Base-by-base conservation (phyloP, 2,113 vertebrate genomes). In the Eubucco bourcierii region DNA sequence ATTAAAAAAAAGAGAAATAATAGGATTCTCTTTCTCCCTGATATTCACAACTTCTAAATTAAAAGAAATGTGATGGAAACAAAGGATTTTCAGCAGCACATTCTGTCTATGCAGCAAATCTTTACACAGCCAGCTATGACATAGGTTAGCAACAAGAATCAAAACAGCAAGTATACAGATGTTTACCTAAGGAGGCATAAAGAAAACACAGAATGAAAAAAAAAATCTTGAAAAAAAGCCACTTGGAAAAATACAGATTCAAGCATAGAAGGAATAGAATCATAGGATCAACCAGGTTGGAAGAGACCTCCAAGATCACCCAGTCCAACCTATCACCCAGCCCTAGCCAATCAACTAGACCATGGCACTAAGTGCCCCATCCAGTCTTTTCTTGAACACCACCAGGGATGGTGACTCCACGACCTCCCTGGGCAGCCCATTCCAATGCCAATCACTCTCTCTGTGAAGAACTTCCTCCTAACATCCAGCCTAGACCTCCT, bases 91-190 rank as follows among this genome's bases (percentile, higher is more conserved):
- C 66, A 78, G 41, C 31, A 80, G 23, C 15, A 56, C n/a, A 41
- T 3, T 5, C 6, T 1, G 1, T 71, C 55, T 56, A 58, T 0
- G 0, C 10, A 33, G 24, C n/a, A 86, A 90, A 64, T 44, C 12
- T 33, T 60, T 64, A 47, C 50, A 11, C 21, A 64, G 44, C 41
- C 23, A 39, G 13, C 14, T 50, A 1, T 46, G 68, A 21, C 68
- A 56, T 1, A 33, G 33, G 47, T 60, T 79, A 78, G 34, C 27
- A 55, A 63, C 33, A 47, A 80, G 44, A 88, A 96, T 80, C 2
- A 3, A 64, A 27, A 59, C 46, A 77, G 39, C 21, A 68, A 18
- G 14, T 80, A 31, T 53, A 39, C 0, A 1, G 28, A 74, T 78
- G 23, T 20, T 78, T 81, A 21, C 21, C 33, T 47, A 15, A 8